phyloP scores from a whole-genome alignment of 2,113 vertebrate species.

The Pelodiscus sinensis region DNA sequence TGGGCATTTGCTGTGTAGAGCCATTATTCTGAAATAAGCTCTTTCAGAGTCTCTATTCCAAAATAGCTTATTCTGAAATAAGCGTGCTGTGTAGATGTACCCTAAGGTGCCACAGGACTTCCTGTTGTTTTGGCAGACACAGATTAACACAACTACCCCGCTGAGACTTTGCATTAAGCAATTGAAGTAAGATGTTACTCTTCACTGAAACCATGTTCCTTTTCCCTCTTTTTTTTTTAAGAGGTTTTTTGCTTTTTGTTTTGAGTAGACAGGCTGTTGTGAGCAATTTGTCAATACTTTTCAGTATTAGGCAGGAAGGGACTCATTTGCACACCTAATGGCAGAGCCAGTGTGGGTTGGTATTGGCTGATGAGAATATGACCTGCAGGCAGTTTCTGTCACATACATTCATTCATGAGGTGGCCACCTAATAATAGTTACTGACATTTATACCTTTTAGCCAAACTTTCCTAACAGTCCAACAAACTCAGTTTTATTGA shows the following conservation, averaged over 20 bases:
- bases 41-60: too few species aligned
- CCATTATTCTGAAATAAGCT: too few species aligned
- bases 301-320: background rate
- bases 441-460: background rate
- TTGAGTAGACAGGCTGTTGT: background rate
- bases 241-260: background rate
- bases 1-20: too few species aligned
- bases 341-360: accelerated
- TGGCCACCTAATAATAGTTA: background rate
- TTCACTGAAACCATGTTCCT: background rate
- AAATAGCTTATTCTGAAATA: too few species aligned
- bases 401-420: background rate
- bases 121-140: too few species aligned
- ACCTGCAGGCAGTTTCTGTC: background rate
- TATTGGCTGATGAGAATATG: background rate
- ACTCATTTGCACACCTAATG: accelerated
- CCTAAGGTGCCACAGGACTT: too few species aligned
- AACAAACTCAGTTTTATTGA: background rate
- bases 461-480: background rate
- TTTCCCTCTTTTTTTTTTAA: conserved; percentile 4
- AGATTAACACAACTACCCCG: too few species aligned
- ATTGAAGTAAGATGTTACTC: conserved; percentile 7
- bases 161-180: too few species aligned
- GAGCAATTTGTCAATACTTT: background rate
- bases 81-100: too few species aligned